Base-by-base conservation (phyloP, 2,113 vertebrate species). In the Limanda limanda region DNA sequence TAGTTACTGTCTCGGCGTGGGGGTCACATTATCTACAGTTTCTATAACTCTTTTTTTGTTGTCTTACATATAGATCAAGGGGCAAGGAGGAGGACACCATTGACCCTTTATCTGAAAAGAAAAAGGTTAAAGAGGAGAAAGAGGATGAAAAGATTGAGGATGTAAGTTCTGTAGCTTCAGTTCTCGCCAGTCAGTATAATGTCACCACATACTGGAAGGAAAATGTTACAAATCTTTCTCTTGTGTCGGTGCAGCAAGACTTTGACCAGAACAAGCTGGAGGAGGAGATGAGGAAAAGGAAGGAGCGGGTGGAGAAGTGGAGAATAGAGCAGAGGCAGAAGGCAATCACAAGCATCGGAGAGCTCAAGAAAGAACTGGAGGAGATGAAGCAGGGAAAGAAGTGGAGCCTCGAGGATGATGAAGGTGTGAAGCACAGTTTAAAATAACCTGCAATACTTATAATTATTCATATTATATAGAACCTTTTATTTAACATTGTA, bases 371-470 rank as follows among this genome's bases (percentile, higher is more conserved):
- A 79, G 98, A 99, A 85, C 95, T 98, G 45, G 98, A 99, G 91
- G 98, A 98, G 88, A 98, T 98, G 97, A 98, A 98, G 72, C 97
- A 99, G 91, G 97, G 97, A 18, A 99, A 99, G 87, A 99, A 99
- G 81, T 99, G 97, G 98, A 99, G 98, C 72, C 92, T 99, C 84
- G 97, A 99, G 93, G 98, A 99, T 70, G 98, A 99, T 59, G 98
- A 99, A 18, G 98, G 97, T 99, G 93, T 85, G 8, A 64, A 27
- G 21, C 3, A 8, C 2, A 15, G 0, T 18, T 13, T 20, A 23
- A 40, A 23, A 20, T 42, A 18, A 21, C 24, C 21, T 42, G n/a
- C 2, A 25, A 4, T 12, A 25, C 12, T 55, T 23, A n/a, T n/a
- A 21, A 54, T 6, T 51, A 6, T 8, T 24, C 6, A 25, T 24